Base-by-base conservation (phyloP, 2,113 vertebrate species). In the Danionella cerebrum region DNA sequence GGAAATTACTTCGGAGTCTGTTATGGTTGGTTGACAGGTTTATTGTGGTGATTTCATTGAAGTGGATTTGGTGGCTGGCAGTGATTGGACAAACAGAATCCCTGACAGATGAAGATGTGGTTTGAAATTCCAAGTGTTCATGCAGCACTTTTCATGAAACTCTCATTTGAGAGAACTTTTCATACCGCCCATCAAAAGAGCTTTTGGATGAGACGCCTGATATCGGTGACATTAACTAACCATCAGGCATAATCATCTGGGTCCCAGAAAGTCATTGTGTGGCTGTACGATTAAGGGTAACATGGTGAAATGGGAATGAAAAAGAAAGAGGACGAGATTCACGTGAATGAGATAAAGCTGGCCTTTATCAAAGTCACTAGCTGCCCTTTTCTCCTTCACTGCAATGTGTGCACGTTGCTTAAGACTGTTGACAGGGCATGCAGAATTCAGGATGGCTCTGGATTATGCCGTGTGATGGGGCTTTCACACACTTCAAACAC, bases 331-430 rank as follows among this genome's bases (percentile, higher is more conserved):
- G 67, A 50, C n/a, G n/a, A n/a, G n/a, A n/a, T n/a, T n/a, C n/a
- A n/a, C n/a, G n/a, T n/a, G 59, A 35, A 21, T 69, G 57, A 38
- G 21, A 70, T 31, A 54, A 71, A 19, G 33, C 54, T 88, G 84
- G 74, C 84, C 82, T 86, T 86, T 86, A 80, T 86, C 84, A 86
- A 84, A 84, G 82, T 83, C 82, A 80, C 76, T 64, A 65, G 70
- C 73, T 85, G 84, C 73, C 82, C 84, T 86, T 88, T 76, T 73
- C 10, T 18, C 70, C 73, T 77, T 76, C 60, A 73, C 69, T 74
- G 52, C 73, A 71, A 78, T 73, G 78, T 50, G 53, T 62, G 70
- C 73, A 42, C 39, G 44, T 52, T 76, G 79, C 70, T 76, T 69
- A 64, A 74, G 51, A 44, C 63, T 51, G 69, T 71, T 76, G 78